Evolutionary conservation across 2,888 invertebrate genomes (phyloP).

Genomic region (Dexiosoma caninum): DNA sequence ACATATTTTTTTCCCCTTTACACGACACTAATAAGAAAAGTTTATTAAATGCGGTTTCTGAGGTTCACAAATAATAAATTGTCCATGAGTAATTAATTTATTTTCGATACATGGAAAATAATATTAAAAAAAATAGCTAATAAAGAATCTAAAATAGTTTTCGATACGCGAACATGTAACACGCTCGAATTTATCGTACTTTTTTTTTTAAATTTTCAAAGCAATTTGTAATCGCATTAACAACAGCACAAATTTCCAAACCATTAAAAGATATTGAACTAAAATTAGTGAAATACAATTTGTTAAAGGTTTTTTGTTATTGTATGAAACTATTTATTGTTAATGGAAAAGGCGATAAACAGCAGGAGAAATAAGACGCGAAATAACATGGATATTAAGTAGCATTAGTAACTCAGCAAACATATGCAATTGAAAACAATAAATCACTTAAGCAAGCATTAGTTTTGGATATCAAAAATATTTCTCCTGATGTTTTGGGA

Average conservation of each 20-base stretch:
- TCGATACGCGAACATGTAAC: neutral
- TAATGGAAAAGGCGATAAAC: slow-evolving; percentile 32
- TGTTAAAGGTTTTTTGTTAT: slow-evolving; percentile 26
- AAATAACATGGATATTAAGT: no score
- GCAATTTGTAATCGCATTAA: slow-evolving; percentile 21
- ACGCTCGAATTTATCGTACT: neutral
- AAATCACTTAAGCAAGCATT: no score
- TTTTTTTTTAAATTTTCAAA: slow-evolving; percentile 9
- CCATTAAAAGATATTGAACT: slow-evolving; percentile 30
- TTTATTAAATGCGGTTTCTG: neutral
- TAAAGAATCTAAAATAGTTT: slow-evolving; percentile 11
- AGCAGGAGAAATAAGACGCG: slow-evolving; percentile 44
- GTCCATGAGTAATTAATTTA: slow-evolving; percentile 26
- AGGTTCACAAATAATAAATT: slow-evolving; percentile 16
- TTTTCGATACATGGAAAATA: slow-evolving; percentile 6
- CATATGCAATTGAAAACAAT: no score
- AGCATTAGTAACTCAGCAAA: no score
- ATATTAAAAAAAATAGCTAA: neutral
- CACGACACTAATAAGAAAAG: neutral
- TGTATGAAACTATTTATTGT: neutral
- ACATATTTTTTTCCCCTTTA: no score
- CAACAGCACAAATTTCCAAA: slow-evolving; percentile 10
- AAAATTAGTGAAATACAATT: neutral
- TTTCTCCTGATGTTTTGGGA: no score
- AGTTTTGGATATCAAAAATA: no score